phyloP scores from a whole-genome alignment of 2,797 vertebrate species.

The Crocidura indochinensis region DNA sequence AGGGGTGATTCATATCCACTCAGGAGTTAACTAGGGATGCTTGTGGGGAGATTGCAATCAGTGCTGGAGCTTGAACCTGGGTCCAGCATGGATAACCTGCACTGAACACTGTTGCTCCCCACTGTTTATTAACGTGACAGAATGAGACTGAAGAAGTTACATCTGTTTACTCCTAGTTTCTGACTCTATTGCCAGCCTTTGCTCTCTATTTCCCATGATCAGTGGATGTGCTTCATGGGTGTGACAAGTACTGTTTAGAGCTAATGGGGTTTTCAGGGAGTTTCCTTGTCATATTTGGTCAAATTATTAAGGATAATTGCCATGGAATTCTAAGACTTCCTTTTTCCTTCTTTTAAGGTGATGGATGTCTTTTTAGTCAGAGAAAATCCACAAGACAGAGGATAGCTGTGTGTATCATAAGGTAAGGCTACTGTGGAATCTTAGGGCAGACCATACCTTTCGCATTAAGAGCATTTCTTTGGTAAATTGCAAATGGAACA shows the following conservation, averaged over 20 bases:
- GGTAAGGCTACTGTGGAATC: background rate
- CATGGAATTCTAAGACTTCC: conserved; percentile 32
- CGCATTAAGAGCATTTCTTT: conserved; percentile 3
- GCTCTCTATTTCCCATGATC: background rate
- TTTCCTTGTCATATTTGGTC: conserved; percentile 54
- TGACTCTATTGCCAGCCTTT: background rate
- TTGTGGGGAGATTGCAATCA: too few relatives aligned
- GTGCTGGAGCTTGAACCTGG: too few relatives aligned
- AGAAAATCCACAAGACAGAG: conserved; percentile 16
- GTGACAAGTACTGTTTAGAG: conserved; percentile 34
- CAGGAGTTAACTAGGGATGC: too few relatives aligned
- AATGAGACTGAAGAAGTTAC: background rate
- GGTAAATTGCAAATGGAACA: conserved; percentile 48
- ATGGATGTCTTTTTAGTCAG: conserved; percentile 29
- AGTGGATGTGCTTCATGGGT: background rate
- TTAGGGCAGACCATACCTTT: background rate
- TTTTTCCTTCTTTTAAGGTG: conserved; percentile 66
- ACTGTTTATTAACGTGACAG: background rate
- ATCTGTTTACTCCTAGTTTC: background rate
- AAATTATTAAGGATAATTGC: conserved; percentile 66
- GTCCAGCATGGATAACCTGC: too few relatives aligned
- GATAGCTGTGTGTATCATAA: background rate
- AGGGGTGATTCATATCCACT: too few relatives aligned
- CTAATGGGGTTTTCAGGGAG: conserved; percentile 62
- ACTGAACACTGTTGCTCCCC: too few relatives aligned